These are phyloP conservation scores for Acanthosoma haemorrhoidale DNA, from an alignment of 2,888 invertebrate species.

Conservation along the genomic window DNA sequence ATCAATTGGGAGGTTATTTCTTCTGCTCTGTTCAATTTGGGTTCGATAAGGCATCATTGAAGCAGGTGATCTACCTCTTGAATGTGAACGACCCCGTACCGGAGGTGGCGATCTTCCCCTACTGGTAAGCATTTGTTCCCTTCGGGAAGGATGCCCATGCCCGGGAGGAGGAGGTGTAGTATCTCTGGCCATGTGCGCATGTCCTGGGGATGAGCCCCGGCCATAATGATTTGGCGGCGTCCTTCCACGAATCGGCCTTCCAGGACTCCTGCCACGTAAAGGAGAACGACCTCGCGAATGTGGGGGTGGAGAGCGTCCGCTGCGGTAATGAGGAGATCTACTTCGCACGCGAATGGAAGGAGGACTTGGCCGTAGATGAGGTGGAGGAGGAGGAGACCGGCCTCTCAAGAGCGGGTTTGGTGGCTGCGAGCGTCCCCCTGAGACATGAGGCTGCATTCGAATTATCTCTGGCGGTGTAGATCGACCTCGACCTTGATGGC, in stretches of 20 bases:
- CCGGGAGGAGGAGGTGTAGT: background rate
- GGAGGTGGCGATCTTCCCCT: background rate
- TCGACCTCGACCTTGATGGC: background rate
- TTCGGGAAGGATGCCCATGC: background rate
- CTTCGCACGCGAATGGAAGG: background rate
- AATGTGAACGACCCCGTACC: background rate
- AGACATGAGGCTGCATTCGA: background rate
- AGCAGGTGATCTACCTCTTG: conserved; percentile 5
- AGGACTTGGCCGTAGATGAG: background rate
- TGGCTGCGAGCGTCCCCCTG: background rate
- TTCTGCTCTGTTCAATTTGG: background rate
- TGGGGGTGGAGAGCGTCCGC: background rate
- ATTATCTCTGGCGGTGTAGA: background rate
- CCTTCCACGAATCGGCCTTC: background rate
- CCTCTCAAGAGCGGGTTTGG: conserved; percentile 19
- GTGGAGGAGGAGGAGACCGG: background rate
- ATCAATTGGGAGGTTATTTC: background rate
- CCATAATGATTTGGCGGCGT: background rate
- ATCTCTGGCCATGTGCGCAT: background rate
- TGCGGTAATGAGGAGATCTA: background rate
- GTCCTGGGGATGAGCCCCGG: background rate
- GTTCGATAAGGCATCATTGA: background rate
- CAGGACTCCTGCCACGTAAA: background rate
- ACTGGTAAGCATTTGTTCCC: background rate
- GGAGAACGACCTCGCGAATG: background rate